Base-by-base conservation (phyloP, 2,797 vertebrate species). In the Erpetoichthys calabaricus region DNA sequence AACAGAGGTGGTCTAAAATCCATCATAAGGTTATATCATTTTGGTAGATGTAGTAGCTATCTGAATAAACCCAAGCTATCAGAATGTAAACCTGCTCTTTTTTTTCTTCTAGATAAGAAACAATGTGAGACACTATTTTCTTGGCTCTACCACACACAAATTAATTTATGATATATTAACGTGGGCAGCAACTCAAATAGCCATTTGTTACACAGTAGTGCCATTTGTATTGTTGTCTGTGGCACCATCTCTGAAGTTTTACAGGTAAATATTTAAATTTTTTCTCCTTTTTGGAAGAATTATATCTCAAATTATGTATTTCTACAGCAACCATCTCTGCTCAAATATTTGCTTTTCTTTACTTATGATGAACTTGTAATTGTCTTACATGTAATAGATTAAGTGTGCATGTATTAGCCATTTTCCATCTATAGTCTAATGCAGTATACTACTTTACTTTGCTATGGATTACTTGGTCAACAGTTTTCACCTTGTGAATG, bases 141-240 rank as follows among this genome's bases (percentile, higher is more conserved):
- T 86, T 62, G 70, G 73, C 45, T 89, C 89, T 7, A 78, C 89
- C 51, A 70, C 69, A 3, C 79, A 86, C 67, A 95, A 90, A 64
- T 59, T 83, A 43, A 67, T 91, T 67, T 99, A 99, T 43, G 92
- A 98, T 58, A 65, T 92, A 58, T 61, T 92, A 65, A 99, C 96
- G 0, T 98, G 96, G 94, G 76, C 75, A 3, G 75, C 78, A 61
- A 99, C 96, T 55, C 94, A 98, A 75, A 65, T 94, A 43, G 91
- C 91, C 70, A 89, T 99, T 62, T 91, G 92, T 73, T 99, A 99
- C 76, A 98, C 92, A 2, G 96, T 99, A 0, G 93, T 90, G 57
- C 96, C 96, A 1, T 99, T 99, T 60, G 96, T 99, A 54, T 82
- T 98, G 60, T 87, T 97, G 9, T 86, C 92, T 10, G 72, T 99